Evolutionary conservation across 2,113 vertebrate species (phyloP).

Genomic region (Ceyx margarethae): DNA sequence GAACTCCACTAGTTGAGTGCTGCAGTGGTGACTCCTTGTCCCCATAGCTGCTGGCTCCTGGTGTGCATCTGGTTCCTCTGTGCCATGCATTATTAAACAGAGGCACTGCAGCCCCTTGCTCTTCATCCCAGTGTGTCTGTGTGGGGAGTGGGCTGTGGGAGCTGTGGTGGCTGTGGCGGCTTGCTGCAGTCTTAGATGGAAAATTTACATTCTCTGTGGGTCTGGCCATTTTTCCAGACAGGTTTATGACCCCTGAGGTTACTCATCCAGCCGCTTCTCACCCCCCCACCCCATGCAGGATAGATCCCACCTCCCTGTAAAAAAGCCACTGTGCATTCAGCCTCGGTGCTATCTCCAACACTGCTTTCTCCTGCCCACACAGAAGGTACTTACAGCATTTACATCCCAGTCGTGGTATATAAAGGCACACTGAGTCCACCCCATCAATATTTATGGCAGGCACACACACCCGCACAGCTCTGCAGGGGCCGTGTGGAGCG

Average conservation of each 20-base stretch:
- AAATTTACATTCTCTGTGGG: background rate
- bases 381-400: background rate
- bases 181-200: background rate
- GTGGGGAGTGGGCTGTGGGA: background rate
- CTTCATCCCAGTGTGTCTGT: background rate
- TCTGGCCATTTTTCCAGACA: background rate
- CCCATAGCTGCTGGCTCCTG: background rate
- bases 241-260: background rate
- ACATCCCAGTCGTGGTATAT: background rate
- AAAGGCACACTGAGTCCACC: slow-evolving; percentile 30
- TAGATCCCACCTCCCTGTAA: background rate
- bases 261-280: background rate
- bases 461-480: slow-evolving; percentile 5
- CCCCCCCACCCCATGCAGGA: background rate
- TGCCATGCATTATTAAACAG: slow-evolving; percentile 52
- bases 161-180: rapidly evolving
- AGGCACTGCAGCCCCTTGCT: slow-evolving; percentile 38
- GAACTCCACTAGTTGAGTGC: background rate
- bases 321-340: background rate
- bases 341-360: background rate
- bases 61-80: background rate
- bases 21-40: background rate
- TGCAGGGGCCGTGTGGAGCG: background rate
- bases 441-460: slow-evolving; percentile 59
- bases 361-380: background rate